Conservation (phyloP, 2,797 vertebrate genomes). For the Argentina silus region DNA sequence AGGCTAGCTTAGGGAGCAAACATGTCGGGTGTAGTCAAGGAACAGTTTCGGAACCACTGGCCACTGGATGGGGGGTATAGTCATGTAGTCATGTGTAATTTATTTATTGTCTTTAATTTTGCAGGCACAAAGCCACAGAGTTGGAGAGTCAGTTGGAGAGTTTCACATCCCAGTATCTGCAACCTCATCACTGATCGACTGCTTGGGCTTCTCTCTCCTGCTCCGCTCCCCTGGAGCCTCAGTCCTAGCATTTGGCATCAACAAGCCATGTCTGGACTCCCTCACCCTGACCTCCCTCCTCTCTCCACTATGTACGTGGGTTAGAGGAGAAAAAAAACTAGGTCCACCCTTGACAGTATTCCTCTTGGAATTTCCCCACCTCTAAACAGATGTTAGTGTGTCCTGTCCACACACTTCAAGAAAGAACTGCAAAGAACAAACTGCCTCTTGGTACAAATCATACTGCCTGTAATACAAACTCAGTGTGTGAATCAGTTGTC, state of each 20-base stretch:
- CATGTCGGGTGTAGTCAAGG: too few species aligned
- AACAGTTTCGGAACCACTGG: neutral
- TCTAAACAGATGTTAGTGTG: slow-evolving; percentile 2
- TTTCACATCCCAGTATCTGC: slow-evolving; percentile 90
- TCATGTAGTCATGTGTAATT: neutral
- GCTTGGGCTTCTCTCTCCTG: neutral
- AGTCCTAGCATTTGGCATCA: slow-evolving; percentile 17
- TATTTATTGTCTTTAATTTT: slow-evolving; percentile 26
- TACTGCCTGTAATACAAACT: slow-evolving; percentile 39
- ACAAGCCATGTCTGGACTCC: neutral
- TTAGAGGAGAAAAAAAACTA: neutral
- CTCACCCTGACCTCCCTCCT: neutral
- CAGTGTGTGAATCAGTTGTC: neutral
- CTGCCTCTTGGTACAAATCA: slow-evolving; percentile 22
- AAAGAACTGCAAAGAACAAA: slow-evolving; percentile 28
- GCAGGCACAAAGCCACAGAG: slow-evolving; percentile 92
- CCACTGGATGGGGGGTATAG: too few species aligned
- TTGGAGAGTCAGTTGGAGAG: slow-evolving; percentile 89
- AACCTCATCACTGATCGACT: slow-evolving; percentile 71
- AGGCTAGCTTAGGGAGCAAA: too few species aligned
- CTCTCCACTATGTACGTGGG: slow-evolving; percentile 7
- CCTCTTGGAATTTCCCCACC: slow-evolving; percentile 16
- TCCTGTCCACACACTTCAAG: neutral
- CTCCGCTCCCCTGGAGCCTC: slow-evolving; percentile 40
- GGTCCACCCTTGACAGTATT: slow-evolving; percentile 9